Percentiles rank a stretch among this genome's conserved stretches.
Evolutionary conservation across 2,888 invertebrate genomes (phyloP).

Genomic region (Cataglyphis cursor): DNA sequence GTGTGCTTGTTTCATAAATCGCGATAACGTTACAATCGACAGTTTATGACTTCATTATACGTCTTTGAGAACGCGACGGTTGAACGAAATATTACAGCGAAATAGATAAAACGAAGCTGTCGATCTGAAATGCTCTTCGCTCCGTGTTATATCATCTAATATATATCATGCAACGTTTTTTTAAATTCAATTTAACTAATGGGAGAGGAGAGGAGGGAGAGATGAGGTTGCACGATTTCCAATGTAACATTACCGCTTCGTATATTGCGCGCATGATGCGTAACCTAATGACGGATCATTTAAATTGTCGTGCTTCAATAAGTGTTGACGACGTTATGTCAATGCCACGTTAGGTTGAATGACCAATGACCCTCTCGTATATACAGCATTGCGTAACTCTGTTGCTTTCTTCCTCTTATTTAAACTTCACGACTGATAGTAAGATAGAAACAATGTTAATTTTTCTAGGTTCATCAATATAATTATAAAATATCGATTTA

Average conservation of each 20-base stretch:
- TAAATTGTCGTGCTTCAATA: conserved; percentile 57
- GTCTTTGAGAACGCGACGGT: not conserved
- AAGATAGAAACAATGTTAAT: not conserved
- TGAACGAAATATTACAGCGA: not conserved
- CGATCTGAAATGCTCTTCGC: not conserved
- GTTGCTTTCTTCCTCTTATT: conserved; percentile 18
- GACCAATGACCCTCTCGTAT: conserved; percentile 66
- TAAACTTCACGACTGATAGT: not conserved
- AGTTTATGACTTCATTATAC: not conserved
- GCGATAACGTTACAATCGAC: not conserved
- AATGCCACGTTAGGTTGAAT: conserved; percentile 68
- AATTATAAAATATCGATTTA: not conserved
- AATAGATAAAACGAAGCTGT: not conserved
- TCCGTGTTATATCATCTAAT: not conserved
- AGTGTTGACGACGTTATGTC: conserved; percentile 62
- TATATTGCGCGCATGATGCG: conserved; percentile 29
- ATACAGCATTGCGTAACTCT: conserved; percentile 17
- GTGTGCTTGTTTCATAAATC: conserved; percentile 6
- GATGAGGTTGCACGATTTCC: not conserved
- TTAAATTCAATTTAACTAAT: not conserved
- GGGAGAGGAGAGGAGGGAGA: not conserved
- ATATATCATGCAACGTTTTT: not conserved
- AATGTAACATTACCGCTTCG: not conserved
- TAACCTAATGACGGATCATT: conserved; percentile 45
- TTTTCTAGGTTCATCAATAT: not conserved